Evolutionary conservation across 2,113 vertebrate genomes (phyloP).

Genomic region (Pantherophis guttatus): DNA sequence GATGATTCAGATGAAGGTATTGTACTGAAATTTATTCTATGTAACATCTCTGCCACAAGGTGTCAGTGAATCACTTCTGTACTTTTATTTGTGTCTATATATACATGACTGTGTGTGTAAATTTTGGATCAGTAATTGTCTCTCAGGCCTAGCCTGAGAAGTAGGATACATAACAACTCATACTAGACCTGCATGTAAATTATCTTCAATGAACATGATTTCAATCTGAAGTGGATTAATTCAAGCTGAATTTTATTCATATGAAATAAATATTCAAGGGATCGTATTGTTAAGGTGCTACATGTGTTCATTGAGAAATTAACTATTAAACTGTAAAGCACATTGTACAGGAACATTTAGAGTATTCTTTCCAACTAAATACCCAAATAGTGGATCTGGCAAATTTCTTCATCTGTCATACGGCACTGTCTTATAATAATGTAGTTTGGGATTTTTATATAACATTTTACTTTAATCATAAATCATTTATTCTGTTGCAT

Average conservation of each 20-base stretch:
- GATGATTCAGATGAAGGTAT: slow-evolving; percentile 65
- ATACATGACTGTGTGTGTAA: background rate
- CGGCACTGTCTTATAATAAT: background rate
- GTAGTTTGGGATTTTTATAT: background rate
- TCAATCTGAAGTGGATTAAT: background rate
- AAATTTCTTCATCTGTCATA: background rate
- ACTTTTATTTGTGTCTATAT: background rate
- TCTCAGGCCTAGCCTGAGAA: background rate
- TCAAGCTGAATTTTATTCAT: background rate
- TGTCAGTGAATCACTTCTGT: slow-evolving; percentile 62
- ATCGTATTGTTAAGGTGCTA: background rate
- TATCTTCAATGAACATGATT: background rate
- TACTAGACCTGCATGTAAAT: background rate
- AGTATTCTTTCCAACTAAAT: background rate
- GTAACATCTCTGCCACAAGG: slow-evolving; percentile 63
- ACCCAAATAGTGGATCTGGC: background rate
- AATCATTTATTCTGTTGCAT: background rate
- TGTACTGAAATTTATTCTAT: slow-evolving; percentile 56
- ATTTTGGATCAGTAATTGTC: background rate
- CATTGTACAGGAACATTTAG: background rate
- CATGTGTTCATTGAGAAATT: background rate
- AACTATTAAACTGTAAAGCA: background rate
- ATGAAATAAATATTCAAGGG: background rate
- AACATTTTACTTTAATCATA: background rate
- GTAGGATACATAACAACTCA: background rate